Percentiles rank a stretch among this genome's conserved stretches.
Evolutionary conservation across 1,140 invertebrate genomes (phyloP).

Genomic region (Ceratina australensis): DNA sequence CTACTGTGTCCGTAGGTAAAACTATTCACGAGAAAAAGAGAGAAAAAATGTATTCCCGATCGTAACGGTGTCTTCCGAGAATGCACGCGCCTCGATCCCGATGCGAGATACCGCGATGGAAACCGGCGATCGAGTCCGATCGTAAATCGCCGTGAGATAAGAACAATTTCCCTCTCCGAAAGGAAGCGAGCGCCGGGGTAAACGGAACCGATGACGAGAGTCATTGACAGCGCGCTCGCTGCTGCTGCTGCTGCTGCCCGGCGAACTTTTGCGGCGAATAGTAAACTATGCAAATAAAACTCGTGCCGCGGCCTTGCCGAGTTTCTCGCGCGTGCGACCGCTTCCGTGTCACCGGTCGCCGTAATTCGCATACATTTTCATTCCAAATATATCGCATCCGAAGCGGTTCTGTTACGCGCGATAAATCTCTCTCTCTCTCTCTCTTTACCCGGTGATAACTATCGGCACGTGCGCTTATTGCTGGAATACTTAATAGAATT

Average conservation of each 20-base stretch:
- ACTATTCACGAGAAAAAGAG: no score
- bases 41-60: no score
- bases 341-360: background rate
- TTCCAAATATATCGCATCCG: no score
- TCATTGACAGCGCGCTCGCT: background rate
- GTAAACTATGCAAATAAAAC: background rate
- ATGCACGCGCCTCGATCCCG: background rate
- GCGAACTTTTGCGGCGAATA: background rate
- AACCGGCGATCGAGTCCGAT: no score
- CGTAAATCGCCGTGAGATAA: no score
- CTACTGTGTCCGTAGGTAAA: background rate
- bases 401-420: constrained; percentile 17
- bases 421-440: constrained; percentile 36
- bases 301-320: background rate
- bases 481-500: no score
- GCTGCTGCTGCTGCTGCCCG: no score
- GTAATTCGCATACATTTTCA: constrained; percentile 37
- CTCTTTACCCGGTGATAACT: no score
- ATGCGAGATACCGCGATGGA: background rate
- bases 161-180: no score
- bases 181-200: no score
- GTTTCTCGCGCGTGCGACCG: constrained; percentile 7
- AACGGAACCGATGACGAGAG: background rate
- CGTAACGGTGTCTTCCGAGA: no score
- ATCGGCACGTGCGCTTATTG: background rate